Percentiles rank a stretch among this genome's conserved stretches.
Evolutionary conservation across 2,797 vertebrate species (phyloP).

Genomic region (Enteromius thamalakanensis): DNA sequence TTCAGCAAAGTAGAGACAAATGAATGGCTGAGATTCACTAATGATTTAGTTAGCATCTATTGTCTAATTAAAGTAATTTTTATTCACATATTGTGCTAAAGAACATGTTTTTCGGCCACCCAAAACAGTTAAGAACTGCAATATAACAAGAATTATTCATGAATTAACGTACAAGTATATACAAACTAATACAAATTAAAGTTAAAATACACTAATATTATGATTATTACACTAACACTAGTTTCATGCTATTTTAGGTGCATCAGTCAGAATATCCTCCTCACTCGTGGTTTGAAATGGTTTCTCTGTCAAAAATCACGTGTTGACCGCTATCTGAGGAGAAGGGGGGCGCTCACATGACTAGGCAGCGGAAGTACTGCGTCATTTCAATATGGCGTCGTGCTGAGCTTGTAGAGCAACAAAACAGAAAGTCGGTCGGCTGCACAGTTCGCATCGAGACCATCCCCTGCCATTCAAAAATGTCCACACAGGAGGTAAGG

Average conservation of each 20-base stretch:
- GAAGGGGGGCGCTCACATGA: constrained; percentile 21
- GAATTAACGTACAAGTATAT: too few relatives aligned
- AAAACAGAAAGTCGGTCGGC: background rate
- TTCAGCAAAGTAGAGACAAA: background rate
- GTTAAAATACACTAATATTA: too few relatives aligned
- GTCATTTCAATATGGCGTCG: constrained; percentile 56
- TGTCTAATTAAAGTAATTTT: background rate
- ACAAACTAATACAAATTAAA: too few relatives aligned
- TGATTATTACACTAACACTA: too few relatives aligned
- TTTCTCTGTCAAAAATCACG: background rate
- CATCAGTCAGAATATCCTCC: background rate
- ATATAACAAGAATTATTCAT: too few relatives aligned
- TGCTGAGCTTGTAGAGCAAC: constrained; percentile 32
- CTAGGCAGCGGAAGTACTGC: constrained; percentile 20
- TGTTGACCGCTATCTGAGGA: background rate
- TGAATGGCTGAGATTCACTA: background rate
- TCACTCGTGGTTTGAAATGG: background rate
- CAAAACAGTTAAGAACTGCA: background rate
- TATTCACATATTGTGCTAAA: background rate
- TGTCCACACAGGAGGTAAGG: constrained; percentile 20
- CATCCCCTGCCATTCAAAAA: constrained; percentile 8
- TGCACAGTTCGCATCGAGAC: background rate
- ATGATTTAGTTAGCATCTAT: background rate
- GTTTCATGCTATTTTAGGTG: background rate
- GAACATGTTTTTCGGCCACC: background rate